Conservation (phyloP, 2,888 invertebrate genomes). For the Ichneumon xanthorius region DNA sequence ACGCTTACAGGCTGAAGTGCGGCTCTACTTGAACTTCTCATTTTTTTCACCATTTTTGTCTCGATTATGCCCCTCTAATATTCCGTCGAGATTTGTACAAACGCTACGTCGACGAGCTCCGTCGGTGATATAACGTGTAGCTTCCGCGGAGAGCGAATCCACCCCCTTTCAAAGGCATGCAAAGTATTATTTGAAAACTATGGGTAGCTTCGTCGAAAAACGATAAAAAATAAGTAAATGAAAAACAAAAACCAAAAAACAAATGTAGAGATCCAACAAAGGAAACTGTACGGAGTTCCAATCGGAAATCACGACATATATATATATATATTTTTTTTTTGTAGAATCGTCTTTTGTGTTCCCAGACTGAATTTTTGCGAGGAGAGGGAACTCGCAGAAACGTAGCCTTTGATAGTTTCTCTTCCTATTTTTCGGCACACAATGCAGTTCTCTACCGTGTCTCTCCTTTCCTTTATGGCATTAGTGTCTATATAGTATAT, state of each 20-base stretch:
- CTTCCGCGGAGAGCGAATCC: neutral
- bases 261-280: neutral
- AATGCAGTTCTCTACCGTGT: neutral
- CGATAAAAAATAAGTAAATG: neutral
- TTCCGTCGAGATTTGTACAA: slow-evolving; percentile 18
- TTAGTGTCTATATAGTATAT: neutral
- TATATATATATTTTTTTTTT: neutral
- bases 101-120: slow-evolving; percentile 20
- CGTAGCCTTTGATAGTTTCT: neutral
- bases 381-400: neutral
- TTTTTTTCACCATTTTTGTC: slow-evolving; percentile 15
- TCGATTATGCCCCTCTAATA: slow-evolving; percentile 30
- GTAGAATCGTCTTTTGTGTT: neutral
- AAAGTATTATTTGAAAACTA: neutral
- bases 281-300: neutral
- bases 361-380: neutral
- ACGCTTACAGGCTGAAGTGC: neutral
- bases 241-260: neutral
- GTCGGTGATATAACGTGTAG: slow-evolving; percentile 21
- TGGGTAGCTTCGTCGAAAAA: neutral
- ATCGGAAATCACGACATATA: neutral
- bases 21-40: neutral
- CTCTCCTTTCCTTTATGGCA: neutral
- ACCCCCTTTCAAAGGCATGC: neutral
- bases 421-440: neutral